Evolutionary conservation across 2,888 invertebrate genomes (phyloP), one percentile per base, ranked within the genome.

Genomic region (Drosophila mayaguana): DNA sequence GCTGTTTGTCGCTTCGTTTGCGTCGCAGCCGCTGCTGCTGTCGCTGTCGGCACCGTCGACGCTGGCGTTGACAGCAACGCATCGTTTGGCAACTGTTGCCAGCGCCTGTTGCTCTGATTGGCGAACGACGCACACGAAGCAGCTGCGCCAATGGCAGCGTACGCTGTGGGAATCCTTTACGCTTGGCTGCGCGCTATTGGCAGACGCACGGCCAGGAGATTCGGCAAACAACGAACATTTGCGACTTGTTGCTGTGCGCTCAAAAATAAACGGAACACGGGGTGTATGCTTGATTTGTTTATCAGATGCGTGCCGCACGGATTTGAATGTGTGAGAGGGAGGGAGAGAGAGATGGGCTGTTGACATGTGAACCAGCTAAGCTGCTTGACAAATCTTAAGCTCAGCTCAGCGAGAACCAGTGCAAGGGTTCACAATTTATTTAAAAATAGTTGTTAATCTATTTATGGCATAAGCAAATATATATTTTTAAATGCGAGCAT

Each of bases 31-130:
- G 36, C 3, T 45, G 16, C n/a, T 42, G 18, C 56, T 45, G 68
- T 32, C 59, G 70, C 65, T 28, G 22, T 45, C 32, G 61, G 40
- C 43, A 9, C 9, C 8, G 40, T 14, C 67, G 48, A 4, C 50
- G 60, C 16, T 42, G 45, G 18, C 75, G 2, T 42, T 54, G 54
- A 53, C 71, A 28, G 75, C 73, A 59, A 59, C 66, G 64, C 64
- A 40, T 60, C 38, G 42, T 60, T 34, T 54, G 60, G 51, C 67
- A 60, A 61, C 65, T 55, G 71, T 72, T 75, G 72, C 54, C 67
- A 66, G 61, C 60, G 88, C 80, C 74, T 76, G 85, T 84, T 79
- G 84, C 72, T 81, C 63, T 79, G 89, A 88, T 86, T 88, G 84
- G 89, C 56, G 50, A 56, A 7, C 65, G 38, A 48, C 51, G 34